Evolutionary conservation across 2,113 vertebrate species (phyloP).

Genomic region (Dascyllus trimaculatus): DNA sequence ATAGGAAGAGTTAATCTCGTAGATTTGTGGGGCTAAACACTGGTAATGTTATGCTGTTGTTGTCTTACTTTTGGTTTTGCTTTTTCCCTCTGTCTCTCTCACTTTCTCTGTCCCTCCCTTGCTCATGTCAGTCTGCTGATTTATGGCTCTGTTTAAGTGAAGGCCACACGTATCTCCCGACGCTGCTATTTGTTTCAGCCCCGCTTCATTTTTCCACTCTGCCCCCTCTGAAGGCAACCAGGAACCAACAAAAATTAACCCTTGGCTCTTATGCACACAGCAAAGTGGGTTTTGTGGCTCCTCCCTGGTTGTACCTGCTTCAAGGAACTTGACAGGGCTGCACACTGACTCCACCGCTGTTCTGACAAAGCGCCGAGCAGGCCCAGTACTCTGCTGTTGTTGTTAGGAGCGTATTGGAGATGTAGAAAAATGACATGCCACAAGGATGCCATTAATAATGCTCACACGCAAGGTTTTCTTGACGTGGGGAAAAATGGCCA

Average conservation of each 20-base stretch:
- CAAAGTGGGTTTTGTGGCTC: conserved; percentile 62
- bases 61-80: conserved; percentile 69
- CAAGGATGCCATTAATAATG: conserved; percentile 87
- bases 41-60: conserved; percentile 67
- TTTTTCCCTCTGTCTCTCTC: conserved; percentile 26
- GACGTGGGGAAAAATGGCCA: conserved; percentile 82
- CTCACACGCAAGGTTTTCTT: conserved; percentile 84
- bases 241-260: conserved; percentile 82
- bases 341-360: conserved; percentile 43
- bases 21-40: conserved; percentile 54
- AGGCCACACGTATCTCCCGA: conserved; percentile 88
- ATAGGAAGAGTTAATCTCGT: conserved; percentile 31
- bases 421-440: conserved; percentile 83
- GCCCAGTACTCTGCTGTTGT: conserved; percentile 55
- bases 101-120: conserved; percentile 48
- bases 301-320: conserved; percentile 51
- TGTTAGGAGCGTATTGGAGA: conserved; percentile 63
- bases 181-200: conserved; percentile 88
- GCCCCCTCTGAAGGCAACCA: conserved; percentile 68
- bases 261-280: conserved; percentile 61
- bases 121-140: conserved; percentile 82
- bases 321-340: conserved; percentile 55
- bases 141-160: conserved; percentile 91
- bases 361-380: conserved; percentile 64
- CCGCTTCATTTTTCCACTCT: conserved; percentile 80